phyloP scores from a whole-genome alignment of 1,140 invertebrate genomes.

The Euwallacea similis region DNA sequence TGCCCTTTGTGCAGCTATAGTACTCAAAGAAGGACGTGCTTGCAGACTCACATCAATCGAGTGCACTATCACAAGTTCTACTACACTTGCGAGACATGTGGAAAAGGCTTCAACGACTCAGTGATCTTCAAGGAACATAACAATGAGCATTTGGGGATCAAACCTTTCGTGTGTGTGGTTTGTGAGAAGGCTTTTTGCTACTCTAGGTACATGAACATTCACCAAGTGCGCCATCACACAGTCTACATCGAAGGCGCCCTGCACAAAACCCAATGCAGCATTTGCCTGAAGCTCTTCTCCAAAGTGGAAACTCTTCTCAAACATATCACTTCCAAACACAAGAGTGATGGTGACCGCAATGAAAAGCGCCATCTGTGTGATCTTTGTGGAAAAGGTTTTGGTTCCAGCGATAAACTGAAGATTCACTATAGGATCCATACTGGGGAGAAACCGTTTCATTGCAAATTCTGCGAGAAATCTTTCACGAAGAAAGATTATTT shows the following conservation, averaged over 20 bases:
- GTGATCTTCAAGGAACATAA: constrained; percentile 58
- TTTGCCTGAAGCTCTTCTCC: constrained; percentile 56
- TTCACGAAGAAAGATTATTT: constrained; percentile 60
- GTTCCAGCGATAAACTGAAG: constrained; percentile 61
- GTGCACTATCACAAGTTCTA: constrained; percentile 52
- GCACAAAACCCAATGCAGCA: constrained; percentile 46
- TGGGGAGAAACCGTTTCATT: constrained; percentile 57
- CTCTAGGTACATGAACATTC: constrained; percentile 52
- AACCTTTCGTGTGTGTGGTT: constrained; percentile 65
- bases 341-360: constrained; percentile 43
- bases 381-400: constrained; percentile 57
- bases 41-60: constrained; percentile 45
- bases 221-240: constrained; percentile 55
- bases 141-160: constrained; percentile 69
- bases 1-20: constrained; percentile 46
- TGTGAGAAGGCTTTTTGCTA: constrained; percentile 60
- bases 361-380: constrained; percentile 48
- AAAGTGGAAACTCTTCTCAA: constrained; percentile 56
- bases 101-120: constrained; percentile 55
- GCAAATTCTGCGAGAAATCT: constrained; percentile 58
- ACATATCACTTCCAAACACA: constrained; percentile 59
- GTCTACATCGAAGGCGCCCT: constrained; percentile 47
- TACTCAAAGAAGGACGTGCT: constrained; percentile 39
- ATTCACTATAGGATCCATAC: constrained; percentile 65
- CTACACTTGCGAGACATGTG: constrained; percentile 57